phyloP scores from a whole-genome alignment of 2,888 invertebrate genomes.

The Thysanoteuthis rhombus region DNA sequence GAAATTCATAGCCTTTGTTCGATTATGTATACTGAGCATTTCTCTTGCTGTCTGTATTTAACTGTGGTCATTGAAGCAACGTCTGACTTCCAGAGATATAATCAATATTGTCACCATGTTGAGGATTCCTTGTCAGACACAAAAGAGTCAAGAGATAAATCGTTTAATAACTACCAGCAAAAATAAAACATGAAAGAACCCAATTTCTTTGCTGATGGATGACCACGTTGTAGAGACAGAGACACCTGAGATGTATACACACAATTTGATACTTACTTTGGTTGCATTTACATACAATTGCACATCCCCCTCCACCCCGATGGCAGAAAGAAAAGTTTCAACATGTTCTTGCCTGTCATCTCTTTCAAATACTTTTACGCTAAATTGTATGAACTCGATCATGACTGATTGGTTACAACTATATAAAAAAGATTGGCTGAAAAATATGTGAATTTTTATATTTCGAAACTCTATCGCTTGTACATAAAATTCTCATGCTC shows the following conservation, averaged over 20 bases:
- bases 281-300: not conserved
- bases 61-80: not conserved
- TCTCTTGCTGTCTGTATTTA: not conserved
- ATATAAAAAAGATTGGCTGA: not conserved
- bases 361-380: not conserved
- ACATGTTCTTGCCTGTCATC: not conserved
- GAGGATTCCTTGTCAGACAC: not conserved
- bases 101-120: not conserved
- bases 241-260: not conserved
- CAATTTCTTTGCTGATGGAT: not conserved
- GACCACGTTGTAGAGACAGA: not conserved
- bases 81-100: not conserved
- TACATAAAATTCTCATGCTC: not conserved
- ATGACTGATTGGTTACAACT: not conserved
- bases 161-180: not conserved
- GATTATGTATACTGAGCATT: not conserved
- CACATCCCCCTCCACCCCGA: too few relatives aligned
- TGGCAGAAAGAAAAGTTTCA: not conserved
- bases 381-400: not conserved
- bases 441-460: not conserved
- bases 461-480: not conserved
- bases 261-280: too few relatives aligned
- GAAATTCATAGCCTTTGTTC: not conserved
- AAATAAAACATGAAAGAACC: not conserved
- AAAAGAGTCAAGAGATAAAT: not conserved